Percentiles rank a stretch among this genome's conserved stretches.
These are phyloP conservation scores for Cyprinodon brontotheroides DNA, from an alignment of 2,113 vertebrate genomes.

Conservation along the genomic window DNA sequence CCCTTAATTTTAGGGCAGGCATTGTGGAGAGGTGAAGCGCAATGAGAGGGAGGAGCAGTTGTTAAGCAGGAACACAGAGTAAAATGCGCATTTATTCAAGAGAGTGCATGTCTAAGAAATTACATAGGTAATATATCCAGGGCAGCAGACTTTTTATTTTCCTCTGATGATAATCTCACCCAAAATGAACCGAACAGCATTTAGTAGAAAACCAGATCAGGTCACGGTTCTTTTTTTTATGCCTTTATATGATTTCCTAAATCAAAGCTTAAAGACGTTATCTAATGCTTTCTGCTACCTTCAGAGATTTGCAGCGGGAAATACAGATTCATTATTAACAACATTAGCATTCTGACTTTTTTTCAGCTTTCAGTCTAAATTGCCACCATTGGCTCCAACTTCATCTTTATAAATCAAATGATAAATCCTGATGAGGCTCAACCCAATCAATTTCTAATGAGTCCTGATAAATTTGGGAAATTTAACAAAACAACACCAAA, in stretches of 20 bases:
- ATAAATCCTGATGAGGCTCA: neutral
- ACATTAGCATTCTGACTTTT: neutral
- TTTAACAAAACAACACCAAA: neutral
- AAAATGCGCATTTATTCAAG: slow-evolving; percentile 43
- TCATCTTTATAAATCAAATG: neutral
- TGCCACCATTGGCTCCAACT: neutral
- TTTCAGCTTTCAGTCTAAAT: neutral
- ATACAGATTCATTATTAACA: neutral
- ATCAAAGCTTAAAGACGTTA: too few relatives aligned
- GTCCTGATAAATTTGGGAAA: too few relatives aligned
- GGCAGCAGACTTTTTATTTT: neutral
- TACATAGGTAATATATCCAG: neutral
- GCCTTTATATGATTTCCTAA: too few relatives aligned
- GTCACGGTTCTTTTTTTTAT: neutral
- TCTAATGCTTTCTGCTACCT: neutral
- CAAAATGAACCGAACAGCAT: neutral
- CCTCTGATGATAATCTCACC: neutral
- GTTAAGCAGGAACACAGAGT: slow-evolving; percentile 56
- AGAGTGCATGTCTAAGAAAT: neutral
- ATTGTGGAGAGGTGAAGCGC: slow-evolving; percentile 67
- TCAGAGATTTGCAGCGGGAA: neutral
- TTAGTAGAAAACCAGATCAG: neutral
- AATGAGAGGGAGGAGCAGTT: slow-evolving; percentile 61
- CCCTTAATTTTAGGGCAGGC: slow-evolving; percentile 59
- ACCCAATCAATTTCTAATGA: too few relatives aligned